Base-by-base conservation (phyloP, 2,113 vertebrate genomes). In the Hipposideros armiger region DNA sequence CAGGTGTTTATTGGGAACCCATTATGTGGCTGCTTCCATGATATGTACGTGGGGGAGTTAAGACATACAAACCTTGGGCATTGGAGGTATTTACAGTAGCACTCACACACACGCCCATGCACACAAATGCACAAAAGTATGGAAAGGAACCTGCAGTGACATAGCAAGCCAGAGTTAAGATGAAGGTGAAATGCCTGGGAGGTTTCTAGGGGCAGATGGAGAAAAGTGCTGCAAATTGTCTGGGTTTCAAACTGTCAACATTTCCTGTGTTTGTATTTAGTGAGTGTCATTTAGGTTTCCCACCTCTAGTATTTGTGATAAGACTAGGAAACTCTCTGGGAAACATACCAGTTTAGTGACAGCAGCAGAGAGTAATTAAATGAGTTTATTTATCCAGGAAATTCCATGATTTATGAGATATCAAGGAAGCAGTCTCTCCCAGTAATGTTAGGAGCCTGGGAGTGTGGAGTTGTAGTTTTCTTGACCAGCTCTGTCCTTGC, bases 331-430 rank as follows among this genome's bases (percentile, higher is more conserved):
- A 45, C 66, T 54, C 73, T 81, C 70, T 50, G 67, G 54, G 24
- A 95, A 81, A 92, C 11, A 5, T 16, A 47, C 87, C 0, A 10
- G 22, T 11, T 92, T 62, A 50, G 36, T 20, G 78, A 85, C n/a
- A 92, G 66, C 66, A 56, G 30, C 50, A 56, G 52, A 74, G 36
- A 42, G 87, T 74, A 47, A 70, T 92, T 81, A 76, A 95, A 45
- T 17, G n/a, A 56, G 42, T 22, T 82, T 91, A 77, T 94, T 95
- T 86, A 87, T 47, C 77, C 74, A 54, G 80, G 54, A 92, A 81
- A 82, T 36, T 22, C 84, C 11, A 0, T 54, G 84, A 91, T 89
- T 91, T 89, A 89, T 72, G 94, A 67, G 78, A 50, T 66, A 76
- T 45, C 6, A 32, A 90, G 88, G 67, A 76, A 76, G 54, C 0